Evolutionary conservation across 2,113 vertebrate species (phyloP), one percentile per base, ranked within the genome.

Genomic region (Phalacrocorax pelagicus): DNA sequence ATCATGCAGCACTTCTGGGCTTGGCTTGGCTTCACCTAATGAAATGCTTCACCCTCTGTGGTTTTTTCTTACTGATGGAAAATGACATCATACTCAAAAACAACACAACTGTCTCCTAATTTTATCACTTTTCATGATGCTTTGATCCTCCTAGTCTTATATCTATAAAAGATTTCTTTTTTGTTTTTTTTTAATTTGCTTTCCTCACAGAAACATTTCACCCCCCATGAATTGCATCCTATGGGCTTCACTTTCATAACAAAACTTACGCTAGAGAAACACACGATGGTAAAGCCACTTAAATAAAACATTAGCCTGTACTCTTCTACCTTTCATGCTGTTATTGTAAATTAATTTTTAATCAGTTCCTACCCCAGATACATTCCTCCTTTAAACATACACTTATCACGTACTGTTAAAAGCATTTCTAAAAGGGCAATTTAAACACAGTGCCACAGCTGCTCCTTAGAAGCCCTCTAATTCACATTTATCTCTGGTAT

Each of bases 271-370:
- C 58, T 65, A 86, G 52, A 91, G 75, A 95, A 78, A 74, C 67
- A 86, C 0, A 62, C 51, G 27, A 46, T 75, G 67, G 75, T 74
- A 86, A 95, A 81, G 42, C 59, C 36, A 69, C 62, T 77, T 95
- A 90, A 96, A 95, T 96, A 94, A 96, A 96, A 95, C 66, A 94
- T 88, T 29, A 79, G n/a, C 30, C 63, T 90, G 70, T 93, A 51
- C 42, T 80, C 24, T 73, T 82, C 90, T 77, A 85, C 79, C 74
- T 95, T 96, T 81, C 87, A 85, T 83, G 49, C 54, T 92, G 81
- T 34, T 93, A 91, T 20, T 66, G 38, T 86, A 86, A 73, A 94
- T 95, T 77, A 96, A 96, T 88, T 94, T 95, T 96, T 96, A 88
- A 96, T 81, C 85, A 88, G 71, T 86, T 91, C 62, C 42, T 83